These are phyloP conservation scores for Phragmatobia fuliginosa DNA, from an alignment of 2,888 invertebrate genomes.

Conservation along the genomic window DNA sequence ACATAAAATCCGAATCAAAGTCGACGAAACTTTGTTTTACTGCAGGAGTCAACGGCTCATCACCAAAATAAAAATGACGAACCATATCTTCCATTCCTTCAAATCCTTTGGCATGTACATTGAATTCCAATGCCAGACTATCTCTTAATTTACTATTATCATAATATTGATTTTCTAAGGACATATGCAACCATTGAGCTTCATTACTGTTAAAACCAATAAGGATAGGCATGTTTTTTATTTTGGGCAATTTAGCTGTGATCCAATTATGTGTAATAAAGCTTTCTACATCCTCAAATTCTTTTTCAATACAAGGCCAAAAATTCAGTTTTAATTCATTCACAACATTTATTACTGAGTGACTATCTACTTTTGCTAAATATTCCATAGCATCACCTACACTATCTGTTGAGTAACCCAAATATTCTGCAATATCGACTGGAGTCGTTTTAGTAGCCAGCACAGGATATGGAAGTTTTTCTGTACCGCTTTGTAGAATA, in stretches of 20 bases:
- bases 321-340: slow-evolving; percentile 1
- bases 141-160: slow-evolving; percentile 43
- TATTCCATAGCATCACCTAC: slow-evolving; percentile 14
- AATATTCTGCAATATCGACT: slow-evolving; percentile 7
- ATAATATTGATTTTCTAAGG: slow-evolving; percentile 36
- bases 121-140: slow-evolving; percentile 39
- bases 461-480: rapidly evolving
- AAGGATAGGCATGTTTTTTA: slow-evolving; percentile 11
- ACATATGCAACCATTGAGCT: slow-evolving; percentile 27
- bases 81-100: slow-evolving; percentile 46
- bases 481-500: no score
- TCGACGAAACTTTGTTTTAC: slow-evolving; percentile 47
- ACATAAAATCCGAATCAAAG: slow-evolving; percentile 63
- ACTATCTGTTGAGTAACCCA: slow-evolving; percentile 11
- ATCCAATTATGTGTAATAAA: slow-evolving; percentile 14
- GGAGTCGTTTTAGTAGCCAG: no score
- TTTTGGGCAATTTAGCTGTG: slow-evolving; percentile 13
- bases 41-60: slow-evolving; percentile 43
- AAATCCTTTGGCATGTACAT: slow-evolving; percentile 37
- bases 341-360: slow-evolving; percentile 15
- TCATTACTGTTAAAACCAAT: slow-evolving; percentile 49
- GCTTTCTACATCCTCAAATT: slow-evolving; percentile 20
- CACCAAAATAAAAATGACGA: slow-evolving; percentile 63
- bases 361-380: slow-evolving; percentile 4
- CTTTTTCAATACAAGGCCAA: slow-evolving; percentile 20